Evolutionary conservation across 2,113 vertebrate species (phyloP), one percentile per base, ranked within the genome.

Genomic region (Burhinus bistriatus): DNA sequence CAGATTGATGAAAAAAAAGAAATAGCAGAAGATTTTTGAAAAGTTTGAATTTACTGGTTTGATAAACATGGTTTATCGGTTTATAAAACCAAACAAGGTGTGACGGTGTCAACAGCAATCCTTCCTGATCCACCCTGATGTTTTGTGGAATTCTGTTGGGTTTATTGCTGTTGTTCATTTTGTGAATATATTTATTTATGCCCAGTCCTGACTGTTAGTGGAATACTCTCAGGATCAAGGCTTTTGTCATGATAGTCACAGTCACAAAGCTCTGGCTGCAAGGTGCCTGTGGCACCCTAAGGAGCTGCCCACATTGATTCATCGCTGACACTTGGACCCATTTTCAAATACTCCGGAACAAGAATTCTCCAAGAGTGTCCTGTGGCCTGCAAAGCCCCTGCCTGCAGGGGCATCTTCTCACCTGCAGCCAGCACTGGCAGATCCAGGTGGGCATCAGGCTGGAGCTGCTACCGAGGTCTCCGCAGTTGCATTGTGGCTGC

Each of bases 401-500:
- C n/a, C 9, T 47, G 51, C 26, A 7, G 2, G 62, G 81, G 13
- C 5, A n/a, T 21, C 45, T 77, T 80, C 32, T 82, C 11, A 59
- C 15, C 20, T 44, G 19, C 49, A 81, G 38, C 10, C 59, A 52
- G 13, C 47, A 23, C 17, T 38, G 29, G 5, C 7, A 84, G 23
- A 44, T 6, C 14, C 11, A 7, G 6, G 15, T 30, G 47, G 8
- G 14, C 55, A 54, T 21, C 32, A 59, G 17, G 16, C 55, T 54
- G 64, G 64, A 81, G 55, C 16, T 87, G 26, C 55, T 9, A 7
- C 1, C 0, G 12, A 15, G 5, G 14, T 58, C 32, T 49, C 47
- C 64, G 40, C 18, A 23, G 30, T 57, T 34, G 25, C 54, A 13
- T 30, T 16, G 23, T 0, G 1, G 12, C 20, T 9, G 27, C 3